Base-by-base conservation (phyloP, 2,888 invertebrate species). In the Drosophila merina region DNA sequence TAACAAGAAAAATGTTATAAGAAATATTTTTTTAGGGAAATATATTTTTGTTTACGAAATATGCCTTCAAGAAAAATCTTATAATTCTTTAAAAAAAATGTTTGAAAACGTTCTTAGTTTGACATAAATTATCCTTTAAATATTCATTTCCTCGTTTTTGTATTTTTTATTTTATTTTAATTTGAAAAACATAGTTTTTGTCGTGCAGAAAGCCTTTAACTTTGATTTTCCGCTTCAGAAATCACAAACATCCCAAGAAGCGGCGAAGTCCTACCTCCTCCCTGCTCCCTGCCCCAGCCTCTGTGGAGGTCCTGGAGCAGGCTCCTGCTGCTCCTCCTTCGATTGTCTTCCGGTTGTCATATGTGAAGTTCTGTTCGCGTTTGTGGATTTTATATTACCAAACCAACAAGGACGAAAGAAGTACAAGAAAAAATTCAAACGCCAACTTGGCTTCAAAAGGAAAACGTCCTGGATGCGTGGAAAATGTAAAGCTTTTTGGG, bases 151-250 rank as follows among this genome's bases (percentile, higher is more conserved):
- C 12, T 6, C 4, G 6, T 26, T 5, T 14, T 25, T 14, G 0
- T 3, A 28, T 1, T 20, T n/a, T 12, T 1, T 54, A n/a, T 44
- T 44, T 20, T 4, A 8, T 36, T 36, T 33, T 12, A 10, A 36
- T 12, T 36, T 36, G n/a, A n/a, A n/a, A 36, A 12, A 36, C 36
- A 10, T 52, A 26, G 31, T 48, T 30, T 10, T 2, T n/a, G 3
- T 4, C 54, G 76, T 84, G 72, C 78, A 70, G 85, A 84, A 82
- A 50, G 56, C 48, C 44, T 54, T 78, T 73, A 56, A 68, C 77
- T 78, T 87, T 87, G 88, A 86, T 86, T 86, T 86, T 88, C 78
- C 88, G 88, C 86, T 87, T 88, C 83, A 76, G 63, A 83, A 88
- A 86, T 86, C 88, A 78, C 76, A 80, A 88, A 83, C 86, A 83